Percentiles rank a stretch among this genome's conserved stretches.
Evolutionary conservation across 2,888 invertebrate genomes (phyloP).

Genomic region (Apamea epomidion): DNA sequence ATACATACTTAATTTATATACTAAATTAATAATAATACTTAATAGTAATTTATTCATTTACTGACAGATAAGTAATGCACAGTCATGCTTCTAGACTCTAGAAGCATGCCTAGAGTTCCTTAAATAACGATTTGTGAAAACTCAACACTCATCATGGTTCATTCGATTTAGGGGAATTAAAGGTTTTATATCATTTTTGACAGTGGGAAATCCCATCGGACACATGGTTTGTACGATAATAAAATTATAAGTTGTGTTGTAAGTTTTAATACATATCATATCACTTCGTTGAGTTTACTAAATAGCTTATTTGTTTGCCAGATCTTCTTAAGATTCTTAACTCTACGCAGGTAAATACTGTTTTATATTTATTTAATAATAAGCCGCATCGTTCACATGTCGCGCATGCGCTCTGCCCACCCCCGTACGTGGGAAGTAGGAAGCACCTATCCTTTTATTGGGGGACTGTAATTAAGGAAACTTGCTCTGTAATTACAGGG

Average conservation of each 20-base stretch:
- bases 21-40: background rate
- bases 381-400: slow-evolving; percentile 87
- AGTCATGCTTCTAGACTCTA: background rate
- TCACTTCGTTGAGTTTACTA: background rate
- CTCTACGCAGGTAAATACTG: slow-evolving; percentile 74
- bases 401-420: slow-evolving; percentile 76
- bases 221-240: background rate
- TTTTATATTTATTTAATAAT: slow-evolving; percentile 84
- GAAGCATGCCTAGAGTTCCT: background rate
- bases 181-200: background rate
- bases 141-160: background rate
- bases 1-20: too few relatives aligned
- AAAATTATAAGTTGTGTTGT: background rate
- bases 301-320: background rate
- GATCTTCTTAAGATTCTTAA: slow-evolving; percentile 35
- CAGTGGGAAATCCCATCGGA: background rate
- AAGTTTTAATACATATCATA: background rate
- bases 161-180: background rate
- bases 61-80: background rate
- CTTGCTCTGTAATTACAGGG: slow-evolving; percentile 89
- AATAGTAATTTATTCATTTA: background rate
- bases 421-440: slow-evolving; percentile 88
- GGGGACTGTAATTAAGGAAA: slow-evolving; percentile 87
- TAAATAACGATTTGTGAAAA: background rate
- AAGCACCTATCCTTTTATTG: slow-evolving; percentile 88